These are phyloP conservation scores for Tenebrosternarchus preto DNA, from an alignment of 2,113 vertebrate genomes.

Conservation along the genomic window DNA sequence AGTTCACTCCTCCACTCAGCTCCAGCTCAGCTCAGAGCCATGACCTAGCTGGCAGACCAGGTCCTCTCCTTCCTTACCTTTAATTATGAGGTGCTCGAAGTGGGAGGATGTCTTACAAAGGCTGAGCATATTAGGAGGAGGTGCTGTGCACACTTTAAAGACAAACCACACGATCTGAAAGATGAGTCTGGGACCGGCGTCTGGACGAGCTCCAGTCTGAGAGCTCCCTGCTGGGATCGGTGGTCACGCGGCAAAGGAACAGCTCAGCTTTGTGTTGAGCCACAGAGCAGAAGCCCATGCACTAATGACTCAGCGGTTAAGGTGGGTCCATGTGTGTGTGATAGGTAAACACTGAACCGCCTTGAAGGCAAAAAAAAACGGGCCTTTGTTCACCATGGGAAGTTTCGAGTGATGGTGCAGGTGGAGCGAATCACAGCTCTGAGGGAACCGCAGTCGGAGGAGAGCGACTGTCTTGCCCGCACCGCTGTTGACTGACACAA, in stretches of 20 bases:
- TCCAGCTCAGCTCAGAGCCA: slow-evolving; percentile 45
- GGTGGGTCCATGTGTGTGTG: neutral
- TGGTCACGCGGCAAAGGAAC: neutral
- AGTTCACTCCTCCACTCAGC: neutral
- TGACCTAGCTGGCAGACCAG: slow-evolving; percentile 50
- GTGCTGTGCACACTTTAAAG: slow-evolving; percentile 54
- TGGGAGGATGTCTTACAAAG: slow-evolving; percentile 59
- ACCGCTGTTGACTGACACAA: slow-evolving; percentile 51
- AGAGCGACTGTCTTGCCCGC: neutral
- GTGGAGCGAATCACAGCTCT: slow-evolving; percentile 12
- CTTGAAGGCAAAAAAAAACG: neutral
- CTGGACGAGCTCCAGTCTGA: slow-evolving; percentile 43
- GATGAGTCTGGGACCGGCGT: slow-evolving; percentile 55
- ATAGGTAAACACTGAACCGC: neutral
- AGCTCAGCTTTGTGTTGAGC: neutral
- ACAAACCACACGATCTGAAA: slow-evolving; percentile 61
- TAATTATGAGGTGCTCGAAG: slow-evolving; percentile 66
- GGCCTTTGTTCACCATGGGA: neutral
- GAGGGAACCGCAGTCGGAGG: neutral
- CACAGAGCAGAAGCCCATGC: neutral
- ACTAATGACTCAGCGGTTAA: neutral
- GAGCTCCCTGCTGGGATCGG: slow-evolving; percentile 36
- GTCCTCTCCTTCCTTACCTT: slow-evolving; percentile 60
- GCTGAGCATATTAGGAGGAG: slow-evolving; percentile 59
- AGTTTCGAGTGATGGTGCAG: neutral